Conservation (phyloP, 92 coral and sea anemone species). For the Scolanthus callimorphus region DNA sequence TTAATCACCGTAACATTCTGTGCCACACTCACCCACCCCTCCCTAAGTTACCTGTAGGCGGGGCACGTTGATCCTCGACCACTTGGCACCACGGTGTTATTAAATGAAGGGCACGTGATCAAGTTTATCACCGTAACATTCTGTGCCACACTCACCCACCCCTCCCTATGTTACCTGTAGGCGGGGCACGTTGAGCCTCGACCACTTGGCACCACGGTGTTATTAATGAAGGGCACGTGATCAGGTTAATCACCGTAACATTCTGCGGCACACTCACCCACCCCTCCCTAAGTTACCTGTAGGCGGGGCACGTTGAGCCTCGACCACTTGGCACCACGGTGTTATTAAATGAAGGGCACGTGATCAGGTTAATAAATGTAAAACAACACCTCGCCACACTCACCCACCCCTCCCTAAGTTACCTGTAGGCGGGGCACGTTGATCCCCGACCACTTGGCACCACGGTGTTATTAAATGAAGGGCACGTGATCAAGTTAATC, state of each 20-base stretch:
- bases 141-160: constrained; percentile 63
- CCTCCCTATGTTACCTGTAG: constrained; percentile 23
- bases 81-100: constrained; percentile 56
- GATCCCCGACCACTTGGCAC: constrained; percentile 80
- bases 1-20: constrained; percentile 60
- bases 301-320: constrained; percentile 68
- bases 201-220: constrained; percentile 65
- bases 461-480: constrained; percentile 59
- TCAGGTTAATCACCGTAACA: constrained; percentile 52
- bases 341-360: constrained; percentile 66
- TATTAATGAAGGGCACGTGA: constrained; percentile 74
- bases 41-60: constrained; percentile 24
- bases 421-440: constrained; percentile 66
- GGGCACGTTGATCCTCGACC: constrained; percentile 85
- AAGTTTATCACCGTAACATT: constrained; percentile 50
- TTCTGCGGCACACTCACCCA: constrained; percentile 59
- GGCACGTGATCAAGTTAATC: constrained; percentile 73
- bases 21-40: constrained; percentile 22
- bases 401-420: too few relatives aligned
- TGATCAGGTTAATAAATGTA: constrained; percentile 56
- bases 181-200: constrained; percentile 71
- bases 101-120: constrained; percentile 71
- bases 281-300: constrained; percentile 25
- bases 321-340: constrained; percentile 68
- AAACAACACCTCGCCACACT: constrained; percentile 53